Base-by-base conservation (phyloP, 2,888 invertebrate species). In the Parthenolecanium corni region DNA sequence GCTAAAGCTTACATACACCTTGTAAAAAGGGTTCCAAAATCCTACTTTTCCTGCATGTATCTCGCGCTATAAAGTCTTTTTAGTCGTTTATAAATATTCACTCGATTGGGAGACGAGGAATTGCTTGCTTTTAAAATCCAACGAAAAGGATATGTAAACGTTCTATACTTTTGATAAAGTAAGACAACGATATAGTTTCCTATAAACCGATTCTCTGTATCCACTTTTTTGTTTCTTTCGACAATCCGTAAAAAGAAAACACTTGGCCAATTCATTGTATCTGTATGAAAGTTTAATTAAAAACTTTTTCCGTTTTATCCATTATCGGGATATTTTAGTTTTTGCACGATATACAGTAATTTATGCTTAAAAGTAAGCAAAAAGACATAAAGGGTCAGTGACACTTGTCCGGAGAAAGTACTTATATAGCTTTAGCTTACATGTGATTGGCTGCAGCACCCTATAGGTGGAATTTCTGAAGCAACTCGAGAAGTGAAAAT, bases 41-140 rank as follows among this genome's bases (percentile, higher is more conserved):
- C 58, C 58, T 47, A 44, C 36, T 31, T 23, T 44, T 36, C 18
- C 36, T 20, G 24, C 20, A 18, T 20, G 58, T 11, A 11, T 18
- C 20, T 44, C 20, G 25, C 58, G 44, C 57, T 44, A 23, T 57
- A 46, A 47, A 57, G 31, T 58, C 47, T 58, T 58, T 58, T 21
- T 25, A 24, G 47, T 62, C 46, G 62, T 62, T 52, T 62, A 62
- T 62, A 62, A 62, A 62, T 62, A 62, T 62, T 62, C 62, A 62
- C 62, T 62, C 52, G 52, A 52, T 62, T 52, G 62, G 21, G 38
- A 52, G 52, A 52, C 46, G 46, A 21, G 38, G 31, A 18, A 40
- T 44, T 44, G 44, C 16, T 24, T 18, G 24, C n/a, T 62, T 52
- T 38, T 23, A 25, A 44, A 42, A 25, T 61, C 31, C 47, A 31